Conservation (phyloP, 1,140 invertebrate species). For the Hycleus phaleratus region DNA sequence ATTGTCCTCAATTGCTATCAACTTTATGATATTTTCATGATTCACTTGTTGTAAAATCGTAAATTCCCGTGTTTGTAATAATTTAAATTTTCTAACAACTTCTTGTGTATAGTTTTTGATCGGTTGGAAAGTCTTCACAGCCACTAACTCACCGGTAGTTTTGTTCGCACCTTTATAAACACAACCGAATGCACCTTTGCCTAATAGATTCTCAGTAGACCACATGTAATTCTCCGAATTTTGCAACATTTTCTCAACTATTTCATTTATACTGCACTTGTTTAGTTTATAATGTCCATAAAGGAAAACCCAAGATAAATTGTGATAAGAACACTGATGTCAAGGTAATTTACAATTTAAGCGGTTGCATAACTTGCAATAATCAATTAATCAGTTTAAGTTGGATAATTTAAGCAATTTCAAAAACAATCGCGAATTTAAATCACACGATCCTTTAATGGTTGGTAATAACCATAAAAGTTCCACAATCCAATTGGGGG, state of each 20-base stretch:
- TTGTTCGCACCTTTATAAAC: constrained; percentile 94
- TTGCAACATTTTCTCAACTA: constrained; percentile 71
- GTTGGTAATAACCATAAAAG: no score
- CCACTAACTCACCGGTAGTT: constrained; percentile 89
- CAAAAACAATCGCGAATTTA: no score
- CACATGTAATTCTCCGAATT: constrained; percentile 85
- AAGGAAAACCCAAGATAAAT: no score
- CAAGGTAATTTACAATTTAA: no score
- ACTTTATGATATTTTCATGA: constrained; percentile 93
- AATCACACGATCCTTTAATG: no score
- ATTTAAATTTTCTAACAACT: constrained; percentile 58
- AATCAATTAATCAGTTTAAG: no score
- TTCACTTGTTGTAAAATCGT: constrained; percentile 90
- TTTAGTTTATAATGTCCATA: background rate
- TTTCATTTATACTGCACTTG: background rate
- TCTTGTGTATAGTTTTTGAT: constrained; percentile 67
- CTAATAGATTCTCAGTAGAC: constrained; percentile 91
- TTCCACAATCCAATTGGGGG: no score
- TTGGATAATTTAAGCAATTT: no score
- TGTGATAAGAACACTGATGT: no score
- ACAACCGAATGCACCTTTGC: constrained; percentile 92
- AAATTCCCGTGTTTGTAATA: constrained; percentile 88
- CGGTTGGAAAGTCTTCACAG: constrained; percentile 94
- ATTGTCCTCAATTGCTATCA: constrained; percentile 92
- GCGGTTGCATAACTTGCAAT: no score